Conservation (phyloP, 2,888 invertebrate genomes). For the Choreutis nemorana region DNA sequence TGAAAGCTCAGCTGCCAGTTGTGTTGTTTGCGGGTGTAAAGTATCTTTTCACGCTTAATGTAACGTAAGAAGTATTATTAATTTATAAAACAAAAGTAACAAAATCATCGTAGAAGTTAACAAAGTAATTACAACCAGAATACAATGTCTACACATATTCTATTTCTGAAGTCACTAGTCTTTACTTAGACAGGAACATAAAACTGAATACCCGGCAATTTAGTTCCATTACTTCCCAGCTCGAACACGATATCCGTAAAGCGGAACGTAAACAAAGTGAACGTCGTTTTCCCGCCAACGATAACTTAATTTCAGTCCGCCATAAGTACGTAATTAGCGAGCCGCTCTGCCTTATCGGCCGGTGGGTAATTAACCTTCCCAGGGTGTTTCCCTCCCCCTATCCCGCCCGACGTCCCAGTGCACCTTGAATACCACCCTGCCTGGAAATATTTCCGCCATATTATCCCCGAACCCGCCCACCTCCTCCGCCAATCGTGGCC, state of each 20-base stretch:
- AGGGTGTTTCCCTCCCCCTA: slow-evolving; percentile 18
- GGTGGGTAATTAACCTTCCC: slow-evolving; percentile 60
- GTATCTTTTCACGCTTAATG: too few species aligned
- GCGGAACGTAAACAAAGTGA: slow-evolving; percentile 65
- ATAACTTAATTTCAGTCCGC: slow-evolving; percentile 66
- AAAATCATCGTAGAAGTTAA: too few species aligned
- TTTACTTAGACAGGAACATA: slow-evolving; percentile 47
- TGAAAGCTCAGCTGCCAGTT: slow-evolving; percentile 56
- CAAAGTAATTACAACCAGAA: too few species aligned
- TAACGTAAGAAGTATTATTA: too few species aligned
- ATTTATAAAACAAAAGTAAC: too few species aligned
- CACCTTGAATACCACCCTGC: slow-evolving; percentile 60
- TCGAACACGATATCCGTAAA: slow-evolving; percentile 55
- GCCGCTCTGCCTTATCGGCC: slow-evolving; percentile 64
- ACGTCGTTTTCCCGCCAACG: slow-evolving; percentile 59
- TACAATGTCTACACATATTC: background rate
- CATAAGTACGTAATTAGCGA: slow-evolving; percentile 67
- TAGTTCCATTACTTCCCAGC: slow-evolving; percentile 57
- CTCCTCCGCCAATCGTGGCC: slow-evolving; percentile 59
- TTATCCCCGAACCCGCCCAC: slow-evolving; percentile 58
- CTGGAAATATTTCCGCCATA: slow-evolving; percentile 64
- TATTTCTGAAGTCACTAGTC: too few species aligned
- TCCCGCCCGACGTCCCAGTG: slow-evolving; percentile 29
- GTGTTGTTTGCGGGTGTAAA: slow-evolving; percentile 37
- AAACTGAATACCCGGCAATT: slow-evolving; percentile 58